These are phyloP conservation scores for Channa striata DNA, from an alignment of 2,797 vertebrate genomes.

Conservation along the genomic window DNA sequence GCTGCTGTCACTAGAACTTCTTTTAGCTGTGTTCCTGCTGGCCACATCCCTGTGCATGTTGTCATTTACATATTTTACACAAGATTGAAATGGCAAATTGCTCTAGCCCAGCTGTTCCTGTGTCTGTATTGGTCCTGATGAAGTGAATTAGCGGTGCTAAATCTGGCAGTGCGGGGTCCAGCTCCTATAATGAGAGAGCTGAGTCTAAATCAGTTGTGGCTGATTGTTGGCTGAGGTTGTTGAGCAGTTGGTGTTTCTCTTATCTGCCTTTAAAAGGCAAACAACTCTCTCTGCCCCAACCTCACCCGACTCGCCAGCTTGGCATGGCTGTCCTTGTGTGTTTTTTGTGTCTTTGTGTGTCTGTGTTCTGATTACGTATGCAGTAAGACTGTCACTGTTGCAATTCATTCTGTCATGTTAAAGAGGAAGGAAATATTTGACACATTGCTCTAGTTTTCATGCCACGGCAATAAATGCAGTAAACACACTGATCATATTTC, in stretches of 20 bases:
- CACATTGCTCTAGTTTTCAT: background rate
- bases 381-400: conserved; percentile 70
- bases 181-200: conserved; percentile 58
- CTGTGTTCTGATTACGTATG: conserved; percentile 58
- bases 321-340: conserved; percentile 19
- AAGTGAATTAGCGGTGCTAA: conserved; percentile 59
- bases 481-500: too few relatives aligned
- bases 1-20: conserved; percentile 35
- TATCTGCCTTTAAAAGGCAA: conserved; percentile 70
- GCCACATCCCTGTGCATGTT: conserved; percentile 36
- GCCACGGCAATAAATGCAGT: too few relatives aligned
- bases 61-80: conserved; percentile 69
- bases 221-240: conserved; percentile 66
- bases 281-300: conserved; percentile 35
- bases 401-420: conserved; percentile 62
- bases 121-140: conserved; percentile 52
- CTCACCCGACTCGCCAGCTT: conserved; percentile 1
- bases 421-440: conserved; percentile 30
- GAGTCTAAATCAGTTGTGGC: conserved; percentile 68
- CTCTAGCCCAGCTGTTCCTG: conserved; percentile 66
- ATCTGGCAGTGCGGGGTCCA: conserved; percentile 51
- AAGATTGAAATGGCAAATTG: conserved; percentile 57
- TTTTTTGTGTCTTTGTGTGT: conserved; percentile 26
- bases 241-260: conserved; percentile 70
- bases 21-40: conserved; percentile 5